Base-by-base conservation (phyloP, 1,140 invertebrate genomes). In the Calycopis cecrops region DNA sequence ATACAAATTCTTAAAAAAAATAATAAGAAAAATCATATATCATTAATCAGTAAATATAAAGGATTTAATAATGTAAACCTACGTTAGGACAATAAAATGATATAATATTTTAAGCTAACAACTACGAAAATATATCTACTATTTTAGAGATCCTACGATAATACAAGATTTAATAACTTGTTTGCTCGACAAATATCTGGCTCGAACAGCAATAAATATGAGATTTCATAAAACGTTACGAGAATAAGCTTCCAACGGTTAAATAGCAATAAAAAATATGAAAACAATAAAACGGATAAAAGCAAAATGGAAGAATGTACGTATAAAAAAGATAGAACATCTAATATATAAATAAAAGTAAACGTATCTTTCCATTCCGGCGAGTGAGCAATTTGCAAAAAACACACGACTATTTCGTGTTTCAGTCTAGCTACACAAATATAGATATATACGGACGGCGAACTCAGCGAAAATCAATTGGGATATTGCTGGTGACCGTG, bases 391-490 rank as follows among this genome's bases (percentile, higher is more conserved):
- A 56, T 56, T 49, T 16, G 48, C 18, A 56, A 49, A 56, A 54
- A 59, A 59, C 21, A 59, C 35, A 48, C 50, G 35, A 44, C 52
- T 50, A 59, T 44, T 53, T 35, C 40, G 40, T 42, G 52, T 53
- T 53, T 17, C 40, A 14, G 38, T 33, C 38, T 47, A 42, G 52
- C 52, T 44, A 44, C 40, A 34, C 18, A 16, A 44, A n/a, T 53
- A 53, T 42, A 53, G 35, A 53, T 53, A 44, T 40, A 40, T 10
- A 34, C 21, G 14, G 51, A 40, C 35, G 40, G 16, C 17, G 14
- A 16, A 37, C 52, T 51, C 47, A 55, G 48, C 53, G 62, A 49
- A 63, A 63, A 63, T 63, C 62, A 63, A 63, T 63, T 56, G 55
- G 47, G 54, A 52, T 60, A 54, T 57, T 54, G 59, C 53, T 49